phyloP scores from a whole-genome alignment of 1,140 invertebrate species.

The Bombus superbus region DNA sequence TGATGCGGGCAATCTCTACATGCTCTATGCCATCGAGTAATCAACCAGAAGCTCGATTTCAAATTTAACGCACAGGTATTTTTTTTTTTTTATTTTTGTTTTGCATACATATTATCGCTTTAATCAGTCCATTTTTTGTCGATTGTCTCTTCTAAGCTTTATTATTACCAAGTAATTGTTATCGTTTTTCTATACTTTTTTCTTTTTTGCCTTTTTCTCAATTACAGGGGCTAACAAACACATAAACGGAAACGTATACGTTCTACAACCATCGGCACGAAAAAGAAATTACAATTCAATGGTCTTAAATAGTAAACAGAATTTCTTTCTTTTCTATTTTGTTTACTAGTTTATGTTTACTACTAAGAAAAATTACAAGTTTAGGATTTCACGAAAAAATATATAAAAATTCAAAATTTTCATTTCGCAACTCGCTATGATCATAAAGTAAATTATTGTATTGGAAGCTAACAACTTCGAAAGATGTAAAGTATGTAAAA shows the following conservation, averaged over 20 bases:
- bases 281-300: neutral
- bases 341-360: neutral
- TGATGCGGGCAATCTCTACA: constrained; percentile 88
- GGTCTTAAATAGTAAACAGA: neutral
- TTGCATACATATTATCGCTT: neutral
- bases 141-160: neutral
- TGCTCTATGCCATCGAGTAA: constrained; percentile 91
- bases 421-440: neutral
- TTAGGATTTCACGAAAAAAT: neutral
- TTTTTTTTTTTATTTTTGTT: neutral
- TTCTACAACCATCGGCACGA: neutral
- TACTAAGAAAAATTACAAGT: neutral
- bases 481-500: neutral
- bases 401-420: neutral
- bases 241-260: neutral
- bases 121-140: neutral
- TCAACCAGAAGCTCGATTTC: constrained; percentile 74
- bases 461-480: neutral
- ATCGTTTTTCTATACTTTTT: constrained; percentile 18
- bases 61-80: constrained; percentile 78
- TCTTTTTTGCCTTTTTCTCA: constrained; percentile 30
- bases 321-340: neutral
- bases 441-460: neutral
- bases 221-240: constrained; percentile 44
- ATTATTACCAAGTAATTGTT: neutral